Evolutionary conservation across 2,888 invertebrate genomes (phyloP), one percentile per base, ranked within the genome.

Genomic region (Eristalinus sepulchralis): DNA sequence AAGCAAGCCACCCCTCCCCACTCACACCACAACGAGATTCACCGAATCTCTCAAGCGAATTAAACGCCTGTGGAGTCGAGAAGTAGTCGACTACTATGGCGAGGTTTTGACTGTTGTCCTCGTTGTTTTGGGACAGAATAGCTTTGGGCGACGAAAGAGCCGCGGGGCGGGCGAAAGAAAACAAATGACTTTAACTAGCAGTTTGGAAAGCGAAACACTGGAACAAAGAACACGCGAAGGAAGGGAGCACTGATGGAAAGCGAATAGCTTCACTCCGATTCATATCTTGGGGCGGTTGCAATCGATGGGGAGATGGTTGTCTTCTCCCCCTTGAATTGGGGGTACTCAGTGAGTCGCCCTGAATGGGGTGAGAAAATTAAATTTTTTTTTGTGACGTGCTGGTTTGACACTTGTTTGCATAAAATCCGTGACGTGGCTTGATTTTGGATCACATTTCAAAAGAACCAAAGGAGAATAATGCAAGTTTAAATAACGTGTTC

Each of bases 141-240:
- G 55, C 63, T 57, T 13, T 70, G 67, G 60, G 60, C 59, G 57
- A 73, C 62, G 77, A 82, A 71, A 68, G 63, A 47, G 17, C 39
- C 53, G 55, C 55, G 34, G 68, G 67, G 36, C 68, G 60, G 76
- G 63, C 33, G 70, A 68, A 77, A 68, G 73, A 77, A 66, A 66
- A 78, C 72, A 82, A 86, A 86, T 81, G 72, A 73, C 85, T 81
- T 67, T 72, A 59, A 59, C 71, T 86, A 78, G 77, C 62, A 66
- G 67, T 77, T 85, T 81, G 72, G 79, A 71, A 79, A 76, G 53
- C 68, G 75, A 79, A 79, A 75, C 17, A 75, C 70, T 80, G 13
- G 76, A 72, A 62, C 59, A 76, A 62, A 57, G 59, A 53, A 57
- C 10, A 10, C 64, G 57, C 47, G 47, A 60, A 55, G 31, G 10